These are phyloP conservation scores for Pollenia angustigena DNA, from an alignment of 2,888 invertebrate genomes.

Conservation along the genomic window DNA sequence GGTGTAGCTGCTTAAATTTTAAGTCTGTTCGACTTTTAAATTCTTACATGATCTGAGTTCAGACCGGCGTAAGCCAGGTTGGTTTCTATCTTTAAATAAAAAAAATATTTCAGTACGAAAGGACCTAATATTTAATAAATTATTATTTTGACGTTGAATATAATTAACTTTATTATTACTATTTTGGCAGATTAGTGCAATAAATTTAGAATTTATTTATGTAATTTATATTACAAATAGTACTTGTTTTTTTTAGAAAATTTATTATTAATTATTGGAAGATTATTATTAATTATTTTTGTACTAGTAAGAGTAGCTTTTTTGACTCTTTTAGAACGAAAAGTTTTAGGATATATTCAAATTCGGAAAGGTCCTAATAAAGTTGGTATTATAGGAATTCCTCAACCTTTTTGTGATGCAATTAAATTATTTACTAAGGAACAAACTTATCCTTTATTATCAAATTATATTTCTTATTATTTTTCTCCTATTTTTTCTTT, in stretches of 20 bases:
- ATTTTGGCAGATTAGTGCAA: constrained; percentile 83
- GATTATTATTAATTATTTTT: constrained; percentile 86
- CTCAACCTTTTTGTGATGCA: constrained; percentile 86
- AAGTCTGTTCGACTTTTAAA: constrained; percentile 93
- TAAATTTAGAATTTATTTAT: too few species aligned
- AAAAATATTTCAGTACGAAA: constrained; percentile 91
- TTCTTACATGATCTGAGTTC: constrained; percentile 95
- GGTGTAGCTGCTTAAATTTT: constrained; percentile 87
- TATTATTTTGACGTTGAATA: constrained; percentile 82
- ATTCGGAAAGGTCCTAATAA: constrained; percentile 91
- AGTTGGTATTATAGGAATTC: constrained; percentile 86
- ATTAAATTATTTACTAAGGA: too few species aligned
- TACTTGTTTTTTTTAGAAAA: too few species aligned
- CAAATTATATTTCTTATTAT: too few species aligned
- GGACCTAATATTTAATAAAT: constrained; percentile 87
- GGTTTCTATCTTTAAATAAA: constrained; percentile 78
- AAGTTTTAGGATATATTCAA: constrained; percentile 89
- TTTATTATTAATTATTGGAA: too few species aligned
- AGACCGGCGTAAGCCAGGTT: constrained; percentile 85
- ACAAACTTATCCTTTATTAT: too few species aligned
- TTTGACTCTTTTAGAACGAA: constrained; percentile 90
- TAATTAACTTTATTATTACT: constrained; percentile 79
- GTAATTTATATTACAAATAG: too few species aligned
- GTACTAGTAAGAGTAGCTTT: constrained; percentile 88
- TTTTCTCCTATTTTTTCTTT: too few species aligned